Conservation (phyloP, 2,888 invertebrate genomes). For the Leptinotarsa haldemani region DNA sequence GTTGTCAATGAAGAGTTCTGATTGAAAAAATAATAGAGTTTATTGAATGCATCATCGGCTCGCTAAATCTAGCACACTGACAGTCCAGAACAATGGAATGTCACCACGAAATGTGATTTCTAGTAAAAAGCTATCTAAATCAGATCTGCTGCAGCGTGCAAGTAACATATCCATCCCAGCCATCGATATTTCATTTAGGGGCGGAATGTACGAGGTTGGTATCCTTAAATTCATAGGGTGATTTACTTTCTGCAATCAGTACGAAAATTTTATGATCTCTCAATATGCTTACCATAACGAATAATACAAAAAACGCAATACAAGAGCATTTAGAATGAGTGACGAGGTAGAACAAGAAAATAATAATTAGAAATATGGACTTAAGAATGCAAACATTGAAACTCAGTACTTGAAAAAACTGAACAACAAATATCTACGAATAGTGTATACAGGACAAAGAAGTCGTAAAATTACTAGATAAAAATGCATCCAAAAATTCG, state of each 20-base stretch:
- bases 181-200: slow-evolving; percentile 17
- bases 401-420: too few relatives aligned
- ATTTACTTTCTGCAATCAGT: neutral
- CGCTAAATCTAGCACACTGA: slow-evolving; percentile 25
- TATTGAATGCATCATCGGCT: slow-evolving; percentile 25
- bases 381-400: too few relatives aligned
- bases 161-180: slow-evolving; percentile 20
- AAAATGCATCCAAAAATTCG: too few relatives aligned
- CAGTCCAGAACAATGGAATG: slow-evolving; percentile 14
- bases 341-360: too few relatives aligned
- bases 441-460: too few relatives aligned
- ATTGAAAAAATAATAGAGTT: slow-evolving; percentile 26
- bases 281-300: too few relatives aligned
- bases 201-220: neutral
- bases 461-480: too few relatives aligned
- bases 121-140: slow-evolving; percentile 34
- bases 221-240: neutral
- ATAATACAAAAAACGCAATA: too few relatives aligned
- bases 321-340: too few relatives aligned
- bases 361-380: too few relatives aligned
- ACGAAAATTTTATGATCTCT: neutral
- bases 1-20: slow-evolving; percentile 4
- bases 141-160: slow-evolving; percentile 36
- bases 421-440: too few relatives aligned
- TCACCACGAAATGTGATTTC: slow-evolving; percentile 16